These are phyloP conservation scores for Eretmochelys imbricata DNA, from an alignment of 2,113 vertebrate species.

Conservation along the genomic window DNA sequence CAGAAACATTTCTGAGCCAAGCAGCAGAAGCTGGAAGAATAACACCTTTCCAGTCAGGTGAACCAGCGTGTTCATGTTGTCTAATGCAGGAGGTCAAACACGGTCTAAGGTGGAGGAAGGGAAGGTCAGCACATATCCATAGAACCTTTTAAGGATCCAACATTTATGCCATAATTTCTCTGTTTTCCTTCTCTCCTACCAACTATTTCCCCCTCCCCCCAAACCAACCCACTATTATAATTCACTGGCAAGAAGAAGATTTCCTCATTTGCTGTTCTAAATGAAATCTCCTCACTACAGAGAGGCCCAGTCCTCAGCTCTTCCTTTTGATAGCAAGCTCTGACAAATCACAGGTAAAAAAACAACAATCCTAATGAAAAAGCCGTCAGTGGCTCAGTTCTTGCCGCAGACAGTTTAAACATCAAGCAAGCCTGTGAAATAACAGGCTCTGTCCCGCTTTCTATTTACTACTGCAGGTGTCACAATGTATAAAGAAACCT, in stretches of 20 bases:
- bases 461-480: slow-evolving; percentile 69
- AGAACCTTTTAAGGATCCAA: slow-evolving; percentile 49
- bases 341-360: slow-evolving; percentile 65
- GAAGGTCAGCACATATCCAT: slow-evolving; percentile 48
- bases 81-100: not conserved
- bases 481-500: slow-evolving; percentile 67
- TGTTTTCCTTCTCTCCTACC: slow-evolving; percentile 51
- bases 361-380: slow-evolving; percentile 30
- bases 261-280: slow-evolving; percentile 44
- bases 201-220: not conserved
- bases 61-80: slow-evolving; percentile 42
- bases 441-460: slow-evolving; percentile 70
- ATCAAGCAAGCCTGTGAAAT: slow-evolving; percentile 66
- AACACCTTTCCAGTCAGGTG: slow-evolving; percentile 55
- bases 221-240: slow-evolving; percentile 26
- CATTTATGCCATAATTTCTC: slow-evolving; percentile 60
- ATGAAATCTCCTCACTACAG: slow-evolving; percentile 25
- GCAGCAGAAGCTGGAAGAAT: slow-evolving; percentile 57
- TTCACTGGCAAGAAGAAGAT: slow-evolving; percentile 25
- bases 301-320: slow-evolving; percentile 11
- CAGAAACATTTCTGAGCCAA: slow-evolving; percentile 49
- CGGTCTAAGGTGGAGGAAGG: not conserved
- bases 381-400: slow-evolving; percentile 39
- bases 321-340: slow-evolving; percentile 54
- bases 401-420: slow-evolving; percentile 52